Percentiles rank a stretch among this genome's conserved stretches.
phyloP scores from a whole-genome alignment of 2,888 invertebrate genomes.

The Bimastos eiseni region DNA sequence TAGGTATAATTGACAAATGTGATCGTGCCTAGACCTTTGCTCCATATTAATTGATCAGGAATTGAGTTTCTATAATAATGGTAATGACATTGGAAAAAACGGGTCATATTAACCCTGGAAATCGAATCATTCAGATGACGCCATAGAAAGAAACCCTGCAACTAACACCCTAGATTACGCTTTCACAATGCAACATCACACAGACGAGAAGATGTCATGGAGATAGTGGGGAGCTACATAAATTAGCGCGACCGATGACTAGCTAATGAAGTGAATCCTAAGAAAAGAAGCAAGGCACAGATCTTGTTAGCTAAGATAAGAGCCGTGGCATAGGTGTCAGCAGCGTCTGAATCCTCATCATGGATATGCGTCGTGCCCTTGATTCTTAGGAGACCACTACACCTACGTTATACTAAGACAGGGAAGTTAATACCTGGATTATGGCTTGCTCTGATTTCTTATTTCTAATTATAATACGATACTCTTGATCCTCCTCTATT shows the following conservation, averaged over 20 bases:
- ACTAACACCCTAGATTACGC: neutral
- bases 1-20: too few species aligned
- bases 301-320: neutral
- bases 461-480: neutral
- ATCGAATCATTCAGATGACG: neutral
- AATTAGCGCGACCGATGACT: neutral
- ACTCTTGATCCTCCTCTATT: neutral
- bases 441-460: neutral
- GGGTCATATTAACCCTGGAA: neutral
- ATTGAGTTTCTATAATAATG: neutral
- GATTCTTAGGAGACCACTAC: neutral
- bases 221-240: neutral
- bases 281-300: neutral
- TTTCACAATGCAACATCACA: neutral
- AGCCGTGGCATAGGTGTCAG: neutral
- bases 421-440: neutral
- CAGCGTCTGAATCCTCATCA: too few species aligned
- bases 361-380: neutral
- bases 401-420: neutral
- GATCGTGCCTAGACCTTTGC: neutral
- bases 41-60: neutral
- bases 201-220: neutral
- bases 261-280: neutral
- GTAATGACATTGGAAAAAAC: neutral
- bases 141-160: neutral